phyloP scores from a whole-genome alignment of 2,888 invertebrate genomes.

The Pseudeuparius sepicola region DNA sequence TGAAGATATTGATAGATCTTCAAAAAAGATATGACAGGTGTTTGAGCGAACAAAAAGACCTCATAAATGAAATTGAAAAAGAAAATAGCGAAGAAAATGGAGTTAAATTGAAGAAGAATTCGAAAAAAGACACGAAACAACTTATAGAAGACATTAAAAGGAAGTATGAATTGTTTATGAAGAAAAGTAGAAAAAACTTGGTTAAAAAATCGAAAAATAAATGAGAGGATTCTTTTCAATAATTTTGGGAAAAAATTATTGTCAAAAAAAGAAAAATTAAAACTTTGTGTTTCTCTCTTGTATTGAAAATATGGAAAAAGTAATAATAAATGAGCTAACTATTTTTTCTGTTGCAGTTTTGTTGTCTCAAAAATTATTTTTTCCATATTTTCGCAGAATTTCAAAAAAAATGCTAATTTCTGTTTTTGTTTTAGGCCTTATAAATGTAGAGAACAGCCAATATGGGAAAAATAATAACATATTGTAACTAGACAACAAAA shows the following conservation, averaged over 20 bases:
- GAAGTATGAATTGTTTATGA: slow-evolving; percentile 22
- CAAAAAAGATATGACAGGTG: slow-evolving; percentile 30
- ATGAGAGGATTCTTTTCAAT: neutral
- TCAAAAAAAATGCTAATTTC: too few relatives aligned
- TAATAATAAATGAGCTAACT: too few relatives aligned
- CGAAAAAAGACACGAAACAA: slow-evolving; percentile 20
- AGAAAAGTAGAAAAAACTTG: slow-evolving; percentile 18
- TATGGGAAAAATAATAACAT: too few relatives aligned
- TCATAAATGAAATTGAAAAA: slow-evolving; percentile 3
- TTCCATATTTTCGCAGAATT: too few relatives aligned
- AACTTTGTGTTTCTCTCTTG: too few relatives aligned
- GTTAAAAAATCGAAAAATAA: slow-evolving; percentile 5
- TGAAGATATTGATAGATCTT: slow-evolving; percentile 36
- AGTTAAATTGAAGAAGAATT: too few relatives aligned
- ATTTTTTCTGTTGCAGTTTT: slow-evolving; percentile 3
- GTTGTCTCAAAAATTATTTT: neutral
- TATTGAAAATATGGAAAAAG: too few relatives aligned
- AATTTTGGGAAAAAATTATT: slow-evolving; percentile 1
- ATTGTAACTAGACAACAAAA: too few relatives aligned
- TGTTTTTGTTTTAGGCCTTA: too few relatives aligned
- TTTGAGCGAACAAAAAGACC: slow-evolving; percentile 22
- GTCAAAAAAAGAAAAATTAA: neutral
- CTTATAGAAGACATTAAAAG: slow-evolving; percentile 22
- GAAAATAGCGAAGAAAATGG: slow-evolving; percentile 8
- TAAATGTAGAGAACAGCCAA: too few relatives aligned